These are phyloP conservation scores for Amblyjoppa fuscipennis DNA, from an alignment of 2,888 invertebrate species.

Conservation along the genomic window DNA sequence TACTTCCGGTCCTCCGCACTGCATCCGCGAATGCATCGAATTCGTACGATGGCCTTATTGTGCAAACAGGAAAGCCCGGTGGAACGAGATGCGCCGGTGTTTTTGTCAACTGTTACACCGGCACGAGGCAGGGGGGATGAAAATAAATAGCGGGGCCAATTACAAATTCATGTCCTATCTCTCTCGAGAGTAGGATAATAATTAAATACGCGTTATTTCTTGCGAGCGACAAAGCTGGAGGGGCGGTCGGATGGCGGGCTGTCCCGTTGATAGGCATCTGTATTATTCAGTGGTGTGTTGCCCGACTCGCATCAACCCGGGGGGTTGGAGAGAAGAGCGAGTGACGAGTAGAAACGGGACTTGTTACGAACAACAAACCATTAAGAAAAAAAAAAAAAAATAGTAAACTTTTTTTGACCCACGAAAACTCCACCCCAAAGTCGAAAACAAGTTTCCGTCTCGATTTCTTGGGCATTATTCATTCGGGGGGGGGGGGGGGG, in stretches of 20 bases:
- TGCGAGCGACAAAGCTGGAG: slow-evolving; percentile 42
- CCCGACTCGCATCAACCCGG: slow-evolving; percentile 35
- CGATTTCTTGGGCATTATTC: slow-evolving; percentile 22
- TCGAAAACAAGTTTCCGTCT: not conserved
- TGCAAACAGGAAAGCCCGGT: not conserved
- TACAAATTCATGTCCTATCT: slow-evolving; percentile 72
- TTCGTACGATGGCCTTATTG: not conserved
- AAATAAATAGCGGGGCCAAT: slow-evolving; percentile 63
- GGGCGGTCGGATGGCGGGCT: slow-evolving; percentile 22
- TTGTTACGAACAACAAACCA: slow-evolving; percentile 35
- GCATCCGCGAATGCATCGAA: not conserved
- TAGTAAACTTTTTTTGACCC: not conserved
- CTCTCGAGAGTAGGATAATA: slow-evolving; percentile 67
- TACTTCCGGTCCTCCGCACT: not conserved
- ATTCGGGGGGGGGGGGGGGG: too few relatives aligned
- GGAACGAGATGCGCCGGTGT: slow-evolving; percentile 6
- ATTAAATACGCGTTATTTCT: slow-evolving; percentile 72
- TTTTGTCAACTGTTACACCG: slow-evolving; percentile 15
- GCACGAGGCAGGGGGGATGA: slow-evolving; percentile 4
- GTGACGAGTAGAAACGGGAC: slow-evolving; percentile 40
- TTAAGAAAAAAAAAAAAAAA: slow-evolving; percentile 1
- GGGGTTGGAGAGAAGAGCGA: slow-evolving; percentile 7
- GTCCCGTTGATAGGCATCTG: slow-evolving; percentile 68
- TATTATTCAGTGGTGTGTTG: slow-evolving; percentile 70
- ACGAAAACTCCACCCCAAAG: not conserved